A percentile compares a stretch with the other conserved stretches of the same genome.
phyloP scores from a whole-genome alignment of 2,888 invertebrate genomes.

The Cephonodes hylas region DNA sequence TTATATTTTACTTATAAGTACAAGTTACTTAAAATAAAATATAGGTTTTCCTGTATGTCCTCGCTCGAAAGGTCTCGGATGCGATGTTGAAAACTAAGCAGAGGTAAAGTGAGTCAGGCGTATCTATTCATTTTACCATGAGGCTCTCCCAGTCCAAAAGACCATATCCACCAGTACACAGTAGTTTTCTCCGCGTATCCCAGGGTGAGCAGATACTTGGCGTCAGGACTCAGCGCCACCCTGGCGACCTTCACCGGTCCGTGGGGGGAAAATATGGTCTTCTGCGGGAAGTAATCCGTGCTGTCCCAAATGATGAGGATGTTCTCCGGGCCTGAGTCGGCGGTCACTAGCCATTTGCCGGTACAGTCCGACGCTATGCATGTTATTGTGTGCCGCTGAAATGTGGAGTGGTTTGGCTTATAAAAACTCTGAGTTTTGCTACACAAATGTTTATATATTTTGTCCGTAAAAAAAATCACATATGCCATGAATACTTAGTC shows the following conservation, averaged over 20 bases:
- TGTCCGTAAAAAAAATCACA: too few species aligned
- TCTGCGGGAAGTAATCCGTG: conserved; percentile 68
- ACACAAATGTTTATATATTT: too few species aligned
- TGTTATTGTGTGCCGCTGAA: conserved; percentile 75
- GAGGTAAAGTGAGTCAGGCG: too few species aligned
- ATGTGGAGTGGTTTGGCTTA: background rate
- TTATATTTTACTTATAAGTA: too few species aligned
- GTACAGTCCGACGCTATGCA: conserved; percentile 69
- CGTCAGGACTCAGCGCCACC: conserved; percentile 77
- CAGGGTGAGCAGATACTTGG: conserved; percentile 80
- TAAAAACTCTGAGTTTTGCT: background rate
- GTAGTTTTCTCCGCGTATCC: conserved; percentile 67
- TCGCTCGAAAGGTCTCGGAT: too few species aligned
- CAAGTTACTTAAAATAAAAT: too few species aligned
- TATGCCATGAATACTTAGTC: too few species aligned
- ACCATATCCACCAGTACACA: conserved; percentile 84
- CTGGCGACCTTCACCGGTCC: conserved; percentile 55
- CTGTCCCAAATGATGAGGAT: conserved; percentile 82
- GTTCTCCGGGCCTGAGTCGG: conserved; percentile 80
- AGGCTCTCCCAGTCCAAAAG: conserved; percentile 70
- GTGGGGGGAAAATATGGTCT: conserved; percentile 79
- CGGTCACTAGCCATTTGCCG: conserved; percentile 82
- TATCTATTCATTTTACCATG: conserved; percentile 80
- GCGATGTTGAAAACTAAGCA: too few species aligned
- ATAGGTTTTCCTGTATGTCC: too few species aligned